Evolutionary conservation across 2,113 vertebrate species (phyloP).

Genomic region (Gorilla gorilla): DNA sequence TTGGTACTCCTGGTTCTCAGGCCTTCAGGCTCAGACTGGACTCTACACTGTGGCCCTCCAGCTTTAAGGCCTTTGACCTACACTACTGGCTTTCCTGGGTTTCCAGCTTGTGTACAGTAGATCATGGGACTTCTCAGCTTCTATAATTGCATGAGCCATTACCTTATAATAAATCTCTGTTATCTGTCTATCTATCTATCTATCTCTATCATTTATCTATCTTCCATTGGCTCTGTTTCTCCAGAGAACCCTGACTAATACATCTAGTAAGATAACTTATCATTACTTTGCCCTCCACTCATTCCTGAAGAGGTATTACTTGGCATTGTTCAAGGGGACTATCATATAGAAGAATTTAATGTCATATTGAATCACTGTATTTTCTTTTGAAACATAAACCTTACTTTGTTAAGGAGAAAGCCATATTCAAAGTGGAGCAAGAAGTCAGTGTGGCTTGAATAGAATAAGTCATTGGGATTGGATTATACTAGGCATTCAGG

Average conservation of each 20-base stretch:
- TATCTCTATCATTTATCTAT: not conserved
- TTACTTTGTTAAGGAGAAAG: not conserved
- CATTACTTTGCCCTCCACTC: not conserved
- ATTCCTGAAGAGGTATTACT: not conserved
- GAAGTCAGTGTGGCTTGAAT: not conserved
- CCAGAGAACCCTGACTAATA: not conserved
- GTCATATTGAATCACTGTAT: not conserved
- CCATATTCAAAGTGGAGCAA: not conserved
- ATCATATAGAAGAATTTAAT: not conserved
- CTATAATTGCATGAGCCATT: not conserved
- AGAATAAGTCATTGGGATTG: not conserved
- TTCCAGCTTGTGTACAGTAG: not conserved
- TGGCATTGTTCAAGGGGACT: not conserved
- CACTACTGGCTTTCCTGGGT: not conserved
- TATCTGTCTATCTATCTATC: not conserved
- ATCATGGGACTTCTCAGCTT: not conserved
- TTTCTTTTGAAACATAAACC: not conserved
- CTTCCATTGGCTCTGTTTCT: not conserved
- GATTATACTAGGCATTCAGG: not conserved
- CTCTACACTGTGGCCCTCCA: not conserved
- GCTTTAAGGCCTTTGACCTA: not conserved
- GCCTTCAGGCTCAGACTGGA: not conserved
- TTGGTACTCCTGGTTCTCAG: not conserved
- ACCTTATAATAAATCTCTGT: not conserved
- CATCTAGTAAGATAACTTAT: not conserved